Base-by-base conservation (phyloP, 2,113 vertebrate genomes). In the Pyxicephalus adspersus region DNA sequence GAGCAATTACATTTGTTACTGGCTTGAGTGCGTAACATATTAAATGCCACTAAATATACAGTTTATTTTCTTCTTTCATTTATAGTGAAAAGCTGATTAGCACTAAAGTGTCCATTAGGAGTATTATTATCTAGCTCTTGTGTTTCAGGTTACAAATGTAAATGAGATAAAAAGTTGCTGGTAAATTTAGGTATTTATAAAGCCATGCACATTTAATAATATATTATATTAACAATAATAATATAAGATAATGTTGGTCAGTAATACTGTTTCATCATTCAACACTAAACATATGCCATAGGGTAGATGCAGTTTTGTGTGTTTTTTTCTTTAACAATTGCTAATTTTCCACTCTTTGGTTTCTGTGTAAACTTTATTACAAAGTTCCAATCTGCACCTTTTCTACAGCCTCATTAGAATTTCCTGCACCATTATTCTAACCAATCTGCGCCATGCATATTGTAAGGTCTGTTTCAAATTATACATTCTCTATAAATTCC, bases 371-470 rank as follows among this genome's bases (percentile, higher is more conserved):
- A 86, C 76, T 87, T 86, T 86, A 87, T 16, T 77, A 57, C 50
- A 82, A 83, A 61, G 64, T 89, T 86, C 71, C 87, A 87, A 77
- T 38, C 82, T 29, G 68, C 0, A 23, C 76, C 84, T 85, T 89
- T 83, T 34, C 17, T 88, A 86, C 81, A 85, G 84, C 19, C 84
- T 87, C 82, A 84, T 15, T 83, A 70, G 5, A 66, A 75, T 85
- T 88, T 87, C 83, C 80, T 79, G 63, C 86, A 86, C 84, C 87
- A 87, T 85, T 38, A 28, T 74, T 61, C 85, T 9, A 13, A 50
- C 72, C 83, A 87, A 85, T 66, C 77, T 83, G 20, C 63, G 76
- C 85, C 55, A 45, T 58, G 80, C 61, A 86, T 84, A 86, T 83
- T 66, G 55, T 66, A 74, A 74, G 80, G 61, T 82, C 64, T 87